Base-by-base conservation (phyloP, 2,888 invertebrate genomes). In the Pterostichus madidus region DNA sequence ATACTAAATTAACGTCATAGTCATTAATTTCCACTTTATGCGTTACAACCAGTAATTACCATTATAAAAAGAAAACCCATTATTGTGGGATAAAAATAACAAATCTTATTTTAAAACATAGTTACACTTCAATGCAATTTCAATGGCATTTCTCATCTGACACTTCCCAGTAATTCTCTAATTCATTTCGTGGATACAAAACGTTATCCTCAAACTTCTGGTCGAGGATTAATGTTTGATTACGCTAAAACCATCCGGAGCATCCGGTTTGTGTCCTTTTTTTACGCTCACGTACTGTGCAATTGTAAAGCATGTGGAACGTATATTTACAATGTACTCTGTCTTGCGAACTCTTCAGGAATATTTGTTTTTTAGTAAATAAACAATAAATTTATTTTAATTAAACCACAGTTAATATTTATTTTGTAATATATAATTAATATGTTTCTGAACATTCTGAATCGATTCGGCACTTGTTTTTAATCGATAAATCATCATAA, bases 191-290 rank as follows among this genome's bases (percentile, higher is more conserved):
- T 71, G 52, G 52, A 52, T 6, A n/a, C 49, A 31, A 71, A 71
- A 71, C 39, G 49, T 52, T 75, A 44, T 44, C 71, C 46, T 71
- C 44, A 49, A 49, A 32, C 75, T 52, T 52, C 52, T 75, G 32
- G 31, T 52, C 24, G 32, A 75, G 75, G 75, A 75, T 52, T 49
- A 75, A 52, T 75, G 75, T 75, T 75, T 44, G 49, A 75, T 75
- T 52, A 75, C 49, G 17, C 52, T 75, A 75, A 75, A 75, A 75
- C 68, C 68, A 71, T 71, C 39, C 68, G 44, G 44, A 44, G 64
- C 64, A 64, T 64, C 35, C 39, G 64, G 64, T 64, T 64, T 64
- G 64, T 71, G 46, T 71, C 46, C 71, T 44, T 71, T 71, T 71
- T 71, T 24, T 46, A 13, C 10, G 10, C 46, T 39, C 46, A 46